Evolutionary conservation across 1,140 invertebrate genomes (phyloP).

Genomic region (Pseudomyrmex sp.): DNA sequence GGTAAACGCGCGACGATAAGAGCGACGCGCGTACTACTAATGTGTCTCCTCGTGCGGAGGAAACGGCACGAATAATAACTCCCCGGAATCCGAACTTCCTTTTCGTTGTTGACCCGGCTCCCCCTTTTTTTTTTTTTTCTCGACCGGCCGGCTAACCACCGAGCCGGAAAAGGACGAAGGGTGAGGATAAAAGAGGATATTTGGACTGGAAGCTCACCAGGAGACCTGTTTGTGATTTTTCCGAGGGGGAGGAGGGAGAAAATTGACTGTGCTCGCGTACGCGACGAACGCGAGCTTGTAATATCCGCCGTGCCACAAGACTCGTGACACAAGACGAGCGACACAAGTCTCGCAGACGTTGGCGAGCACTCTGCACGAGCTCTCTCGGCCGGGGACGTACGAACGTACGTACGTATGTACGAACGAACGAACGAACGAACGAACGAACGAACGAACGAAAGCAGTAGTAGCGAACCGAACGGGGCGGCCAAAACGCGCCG

Average conservation of each 20-base stretch:
- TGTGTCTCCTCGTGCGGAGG: too few species aligned
- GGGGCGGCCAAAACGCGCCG: conserved; percentile 55
- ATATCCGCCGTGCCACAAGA: neutral
- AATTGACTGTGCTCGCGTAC: neutral
- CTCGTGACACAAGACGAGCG: neutral
- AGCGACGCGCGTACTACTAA: conserved; percentile 4
- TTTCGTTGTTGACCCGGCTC: conserved; percentile 21
- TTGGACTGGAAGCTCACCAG: neutral
- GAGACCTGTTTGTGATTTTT: conserved; percentile 9
- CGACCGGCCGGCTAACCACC: neutral
- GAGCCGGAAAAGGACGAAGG: conserved; percentile 24
- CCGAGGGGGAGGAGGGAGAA: neutral
- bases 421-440: conserved; percentile 54
- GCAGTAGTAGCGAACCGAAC: conserved; percentile 51
- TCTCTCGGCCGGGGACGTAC: conserved; percentile 46
- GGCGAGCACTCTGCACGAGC: conserved; percentile 69
- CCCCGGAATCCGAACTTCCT: neutral
- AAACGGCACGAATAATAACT: too few species aligned
- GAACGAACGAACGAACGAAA: conserved; percentile 33
- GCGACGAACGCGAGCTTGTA: conserved; percentile 1
- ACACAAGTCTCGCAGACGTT: conserved; percentile 65
- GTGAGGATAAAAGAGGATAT: conserved; percentile 13
- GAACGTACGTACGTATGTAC: conserved; percentile 50
- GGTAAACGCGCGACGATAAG: conserved; percentile 4
- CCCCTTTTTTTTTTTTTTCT: conserved; percentile 19